Conservation (phyloP, 23 tunicate species). For the Diplosoma virens region DNA sequence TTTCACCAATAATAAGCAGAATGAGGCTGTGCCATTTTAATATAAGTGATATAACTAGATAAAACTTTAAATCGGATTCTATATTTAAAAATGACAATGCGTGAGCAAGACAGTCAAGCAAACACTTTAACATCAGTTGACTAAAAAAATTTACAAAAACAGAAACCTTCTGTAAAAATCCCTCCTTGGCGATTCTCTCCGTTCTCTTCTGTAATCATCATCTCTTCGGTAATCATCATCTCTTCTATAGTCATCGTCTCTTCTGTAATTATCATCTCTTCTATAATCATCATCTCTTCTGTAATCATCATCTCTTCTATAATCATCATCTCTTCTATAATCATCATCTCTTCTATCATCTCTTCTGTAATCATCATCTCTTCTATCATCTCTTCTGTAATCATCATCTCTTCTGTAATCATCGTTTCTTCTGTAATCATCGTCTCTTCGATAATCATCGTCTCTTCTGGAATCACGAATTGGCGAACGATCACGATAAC, state of each 20-base stretch:
- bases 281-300: neutral
- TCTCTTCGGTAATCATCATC: neutral
- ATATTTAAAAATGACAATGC: too few species aligned
- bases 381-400: neutral
- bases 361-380: neutral
- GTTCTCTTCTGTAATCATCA: neutral
- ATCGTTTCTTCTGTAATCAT: too few species aligned
- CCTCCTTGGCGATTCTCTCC: conserved; percentile 2
- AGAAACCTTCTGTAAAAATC: conserved; percentile 12
- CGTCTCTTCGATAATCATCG: conserved; percentile 20
- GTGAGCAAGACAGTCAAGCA: too few species aligned
- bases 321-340: neutral
- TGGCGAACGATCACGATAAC: conserved; percentile 17
- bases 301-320: neutral
- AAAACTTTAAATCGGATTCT: too few species aligned
- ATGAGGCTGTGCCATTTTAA: too few species aligned
- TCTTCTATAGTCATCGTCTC: neutral
- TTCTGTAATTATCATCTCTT: neutral
- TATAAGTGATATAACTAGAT: too few species aligned
- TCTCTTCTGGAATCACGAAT: neutral
- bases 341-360: conserved; percentile 2
- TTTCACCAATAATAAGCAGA: too few species aligned
- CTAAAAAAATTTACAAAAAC: neutral
- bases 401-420: neutral
- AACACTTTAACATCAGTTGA: neutral